A percentile compares a stretch with the other conserved stretches of the same genome.
phyloP scores from a whole-genome alignment of 1,140 invertebrate genomes.

The Chlorops oryzae region DNA sequence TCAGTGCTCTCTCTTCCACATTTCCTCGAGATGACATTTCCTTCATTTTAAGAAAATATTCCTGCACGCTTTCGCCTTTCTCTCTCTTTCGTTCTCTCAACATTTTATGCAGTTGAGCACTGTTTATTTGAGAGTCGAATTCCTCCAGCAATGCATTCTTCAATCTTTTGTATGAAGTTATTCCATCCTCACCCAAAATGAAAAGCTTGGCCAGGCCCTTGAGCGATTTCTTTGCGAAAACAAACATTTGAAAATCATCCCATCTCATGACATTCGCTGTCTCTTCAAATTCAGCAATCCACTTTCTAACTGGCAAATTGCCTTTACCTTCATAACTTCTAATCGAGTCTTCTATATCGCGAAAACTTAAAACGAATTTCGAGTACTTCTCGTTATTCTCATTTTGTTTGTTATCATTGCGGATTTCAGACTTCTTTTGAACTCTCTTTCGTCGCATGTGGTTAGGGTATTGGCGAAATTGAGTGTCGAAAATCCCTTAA shows the following conservation, averaged over 20 bases:
- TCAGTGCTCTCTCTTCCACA: constrained; percentile 5
- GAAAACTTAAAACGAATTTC: too few species aligned
- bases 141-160: background rate
- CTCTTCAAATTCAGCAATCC: too few species aligned
- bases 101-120: constrained; percentile 7
- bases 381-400: too few species aligned
- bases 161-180: background rate
- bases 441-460: too few species aligned
- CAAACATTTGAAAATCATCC: constrained; percentile 14
- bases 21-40: background rate
- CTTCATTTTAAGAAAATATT: constrained; percentile 4
- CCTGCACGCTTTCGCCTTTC: background rate
- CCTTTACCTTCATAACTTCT: too few species aligned
- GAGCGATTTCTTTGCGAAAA: constrained; percentile 11
- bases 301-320: too few species aligned
- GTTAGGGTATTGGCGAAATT: constrained; percentile 1
- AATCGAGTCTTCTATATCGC: too few species aligned
- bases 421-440: too few species aligned
- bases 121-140: background rate
- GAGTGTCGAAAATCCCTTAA: background rate
- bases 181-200: constrained; percentile 1
- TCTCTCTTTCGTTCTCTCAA: background rate
- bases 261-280: constrained; percentile 11
- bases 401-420: too few species aligned
- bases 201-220: constrained; percentile 6